phyloP scores from a whole-genome alignment of 2,888 invertebrate species.

The Cosmopolites sordidus region DNA sequence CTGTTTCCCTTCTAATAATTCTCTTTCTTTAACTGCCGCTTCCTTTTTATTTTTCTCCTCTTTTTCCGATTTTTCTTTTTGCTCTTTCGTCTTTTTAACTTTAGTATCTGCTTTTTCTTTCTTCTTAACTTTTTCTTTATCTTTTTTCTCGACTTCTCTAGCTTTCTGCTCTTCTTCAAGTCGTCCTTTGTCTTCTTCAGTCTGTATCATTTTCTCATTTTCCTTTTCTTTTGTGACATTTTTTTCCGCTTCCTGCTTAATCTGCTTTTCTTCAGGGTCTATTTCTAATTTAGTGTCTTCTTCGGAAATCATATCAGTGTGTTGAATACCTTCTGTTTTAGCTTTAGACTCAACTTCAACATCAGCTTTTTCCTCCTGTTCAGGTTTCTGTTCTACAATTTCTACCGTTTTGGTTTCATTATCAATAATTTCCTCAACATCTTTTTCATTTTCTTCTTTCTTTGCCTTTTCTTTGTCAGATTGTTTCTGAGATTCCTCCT shows the following conservation, averaged over 20 bases:
- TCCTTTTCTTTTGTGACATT: constrained; percentile 26
- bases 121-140: constrained; percentile 19
- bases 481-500: constrained; percentile 11
- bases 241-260: constrained; percentile 15
- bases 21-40: constrained; percentile 15
- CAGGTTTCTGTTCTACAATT: constrained; percentile 22
- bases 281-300: constrained; percentile 20
- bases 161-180: constrained; percentile 19
- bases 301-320: constrained; percentile 17
- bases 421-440: constrained; percentile 14
- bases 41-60: constrained; percentile 10
- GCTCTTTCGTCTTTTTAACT: constrained; percentile 16
- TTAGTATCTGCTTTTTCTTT: constrained; percentile 12
- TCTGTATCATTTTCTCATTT: constrained; percentile 19
- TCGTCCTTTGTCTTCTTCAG: constrained; percentile 24
- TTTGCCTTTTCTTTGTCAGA: constrained; percentile 13
- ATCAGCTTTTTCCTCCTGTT: constrained; percentile 23
- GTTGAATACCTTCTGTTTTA: constrained; percentile 11
- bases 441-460: constrained; percentile 25
- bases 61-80: constrained; percentile 20
- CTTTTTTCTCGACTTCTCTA: constrained; percentile 16
- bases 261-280: no score
- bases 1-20: constrained; percentile 23
- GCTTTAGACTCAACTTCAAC: constrained; percentile 14
- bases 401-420: constrained; percentile 18